Evolutionary conservation across 2,888 invertebrate genomes (phyloP).

Genomic region (Tenthredo livida): DNA sequence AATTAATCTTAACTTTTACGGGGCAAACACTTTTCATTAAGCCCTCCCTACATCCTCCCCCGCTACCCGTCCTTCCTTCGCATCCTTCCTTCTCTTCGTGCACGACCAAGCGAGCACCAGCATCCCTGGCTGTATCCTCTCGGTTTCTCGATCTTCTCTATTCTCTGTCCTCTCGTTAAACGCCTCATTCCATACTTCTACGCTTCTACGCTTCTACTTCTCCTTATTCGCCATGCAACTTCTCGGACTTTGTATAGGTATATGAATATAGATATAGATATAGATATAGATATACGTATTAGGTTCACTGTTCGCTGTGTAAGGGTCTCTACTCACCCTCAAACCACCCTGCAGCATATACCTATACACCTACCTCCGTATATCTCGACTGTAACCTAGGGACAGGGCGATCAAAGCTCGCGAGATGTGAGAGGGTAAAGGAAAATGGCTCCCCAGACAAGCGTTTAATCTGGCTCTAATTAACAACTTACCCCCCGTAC

Average conservation of each 20-base stretch:
- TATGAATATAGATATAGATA: neutral
- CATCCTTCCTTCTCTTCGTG: conserved; percentile 50
- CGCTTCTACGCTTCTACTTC: neutral
- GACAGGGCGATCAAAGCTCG: conserved; percentile 36
- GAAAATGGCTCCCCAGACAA: conserved; percentile 82
- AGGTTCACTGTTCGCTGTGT: too few relatives aligned
- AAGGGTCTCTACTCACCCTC: too few relatives aligned
- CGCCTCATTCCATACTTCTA: neutral
- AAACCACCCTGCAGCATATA: too few relatives aligned
- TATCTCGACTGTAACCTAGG: conserved; percentile 47
- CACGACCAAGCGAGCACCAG: conserved; percentile 49
- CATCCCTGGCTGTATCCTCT: neutral
- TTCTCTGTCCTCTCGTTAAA: neutral
- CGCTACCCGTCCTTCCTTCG: conserved; percentile 58
- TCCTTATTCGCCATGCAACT: neutral
- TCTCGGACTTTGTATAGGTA: neutral
- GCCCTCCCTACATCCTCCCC: conserved; percentile 63
- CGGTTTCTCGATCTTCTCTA: neutral
- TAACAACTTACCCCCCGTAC: conserved; percentile 80
- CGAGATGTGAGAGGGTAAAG: conserved; percentile 58
- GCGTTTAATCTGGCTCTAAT: conserved; percentile 84
- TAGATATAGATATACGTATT: too few relatives aligned
- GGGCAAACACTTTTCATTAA: conserved; percentile 78
- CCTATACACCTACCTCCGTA: neutral
- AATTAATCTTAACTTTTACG: conserved; percentile 78